These are phyloP conservation scores for Arctocebus calabarensis DNA, from an alignment of 2,797 vertebrate genomes.

Conservation along the genomic window DNA sequence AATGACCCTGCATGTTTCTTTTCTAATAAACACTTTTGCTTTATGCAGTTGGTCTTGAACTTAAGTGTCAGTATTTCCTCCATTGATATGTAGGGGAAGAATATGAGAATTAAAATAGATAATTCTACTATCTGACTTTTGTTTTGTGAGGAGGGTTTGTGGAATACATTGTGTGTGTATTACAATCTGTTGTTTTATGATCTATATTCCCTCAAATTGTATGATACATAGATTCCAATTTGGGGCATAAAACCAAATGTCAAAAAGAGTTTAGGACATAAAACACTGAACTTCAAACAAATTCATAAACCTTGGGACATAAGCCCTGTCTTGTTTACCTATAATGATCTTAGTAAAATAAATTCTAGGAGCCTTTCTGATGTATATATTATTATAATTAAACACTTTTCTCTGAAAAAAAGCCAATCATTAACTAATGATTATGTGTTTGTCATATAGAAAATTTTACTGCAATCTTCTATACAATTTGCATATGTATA, in stretches of 20 bases:
- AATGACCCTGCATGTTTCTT: background rate
- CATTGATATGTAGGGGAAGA: background rate
- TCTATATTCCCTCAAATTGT: background rate
- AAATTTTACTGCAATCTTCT: background rate
- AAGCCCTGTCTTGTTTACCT: background rate
- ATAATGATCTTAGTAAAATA: conserved; percentile 44
- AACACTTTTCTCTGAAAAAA: conserved; percentile 5
- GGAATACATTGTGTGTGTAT: background rate
- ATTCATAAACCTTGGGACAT: conserved; percentile 13
- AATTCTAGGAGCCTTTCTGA: background rate
- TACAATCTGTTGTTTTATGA: conserved; percentile 23
- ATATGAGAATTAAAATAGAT: background rate
- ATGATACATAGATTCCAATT: background rate
- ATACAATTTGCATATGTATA: background rate
- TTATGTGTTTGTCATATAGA: background rate
- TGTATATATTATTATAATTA: background rate
- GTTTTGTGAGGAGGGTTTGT: background rate
- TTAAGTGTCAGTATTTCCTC: background rate
- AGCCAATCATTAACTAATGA: conserved; percentile 11
- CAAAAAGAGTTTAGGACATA: conserved; percentile 30
- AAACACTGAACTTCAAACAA: conserved; percentile 7
- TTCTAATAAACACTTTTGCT: background rate
- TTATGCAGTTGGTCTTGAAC: background rate
- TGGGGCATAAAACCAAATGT: background rate
- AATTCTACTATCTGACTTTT: background rate